These are phyloP conservation scores for Ditula angustiorana DNA, from an alignment of 2,888 invertebrate genomes.

Conservation along the genomic window DNA sequence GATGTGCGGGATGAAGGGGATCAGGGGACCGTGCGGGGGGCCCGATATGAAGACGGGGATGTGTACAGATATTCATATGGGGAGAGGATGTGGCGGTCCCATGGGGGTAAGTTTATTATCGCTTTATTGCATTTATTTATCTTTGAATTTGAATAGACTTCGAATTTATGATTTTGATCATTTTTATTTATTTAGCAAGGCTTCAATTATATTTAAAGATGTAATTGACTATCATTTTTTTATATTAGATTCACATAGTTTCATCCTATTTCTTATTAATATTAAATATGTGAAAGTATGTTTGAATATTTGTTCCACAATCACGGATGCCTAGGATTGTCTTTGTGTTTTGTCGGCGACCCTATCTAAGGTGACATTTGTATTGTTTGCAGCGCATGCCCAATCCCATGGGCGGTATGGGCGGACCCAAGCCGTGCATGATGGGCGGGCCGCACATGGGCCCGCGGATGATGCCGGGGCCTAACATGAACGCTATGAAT, in stretches of 20 bases:
- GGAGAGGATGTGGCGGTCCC: conserved; percentile 80
- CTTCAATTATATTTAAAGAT: no score
- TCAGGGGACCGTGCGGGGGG: conserved; percentile 78
- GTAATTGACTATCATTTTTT: no score
- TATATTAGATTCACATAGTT: no score
- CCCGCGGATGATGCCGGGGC: conserved; percentile 82
- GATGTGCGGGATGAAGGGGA: conserved; percentile 83
- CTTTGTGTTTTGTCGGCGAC: not conserved
- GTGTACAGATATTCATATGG: conserved; percentile 84
- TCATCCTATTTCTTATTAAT: no score
- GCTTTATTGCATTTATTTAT: not conserved
- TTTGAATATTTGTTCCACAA: no score
- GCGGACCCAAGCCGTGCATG: conserved; percentile 81
- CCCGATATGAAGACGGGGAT: conserved; percentile 82
- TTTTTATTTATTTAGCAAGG: no score
- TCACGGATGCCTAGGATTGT: no score
- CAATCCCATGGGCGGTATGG: conserved; percentile 83
- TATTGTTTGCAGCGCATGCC: conserved; percentile 74
- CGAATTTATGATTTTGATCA: no score
- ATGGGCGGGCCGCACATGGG: conserved; percentile 83
- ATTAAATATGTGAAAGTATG: no score
- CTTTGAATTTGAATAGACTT: no score
- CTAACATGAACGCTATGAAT: conserved; percentile 81
- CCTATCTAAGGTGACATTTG: not conserved
- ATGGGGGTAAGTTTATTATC: conserved; percentile 74